Conservation (phyloP, 35 echinoderm and acorn worm genomes). For the Lytechinus variegatus region DNA sequence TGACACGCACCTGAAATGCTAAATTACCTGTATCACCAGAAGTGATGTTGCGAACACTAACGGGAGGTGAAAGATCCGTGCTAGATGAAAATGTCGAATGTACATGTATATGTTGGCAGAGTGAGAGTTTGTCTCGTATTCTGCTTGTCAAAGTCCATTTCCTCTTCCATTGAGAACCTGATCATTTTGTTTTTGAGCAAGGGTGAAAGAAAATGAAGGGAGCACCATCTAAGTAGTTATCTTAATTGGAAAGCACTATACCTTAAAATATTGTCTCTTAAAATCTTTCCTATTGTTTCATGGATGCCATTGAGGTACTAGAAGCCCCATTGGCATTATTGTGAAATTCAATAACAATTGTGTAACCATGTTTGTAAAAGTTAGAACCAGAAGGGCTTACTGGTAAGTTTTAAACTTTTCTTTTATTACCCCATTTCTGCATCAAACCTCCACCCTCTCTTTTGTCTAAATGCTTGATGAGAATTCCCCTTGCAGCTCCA, state of each 20-base stretch:
- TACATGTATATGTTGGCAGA: not conserved
- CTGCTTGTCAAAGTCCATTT: not conserved
- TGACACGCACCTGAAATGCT: constrained; percentile 32
- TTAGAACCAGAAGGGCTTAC: no score
- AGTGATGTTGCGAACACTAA: not conserved
- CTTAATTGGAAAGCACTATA: not conserved
- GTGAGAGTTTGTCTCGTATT: not conserved
- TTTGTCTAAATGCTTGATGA: no score
- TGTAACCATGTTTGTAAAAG: no score
- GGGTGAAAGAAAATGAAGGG: not conserved
- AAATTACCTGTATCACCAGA: not conserved
- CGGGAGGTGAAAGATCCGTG: not conserved
- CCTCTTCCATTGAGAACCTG: not conserved
- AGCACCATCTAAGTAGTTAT: not conserved
- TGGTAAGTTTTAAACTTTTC: no score
- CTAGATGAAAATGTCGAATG: not conserved
- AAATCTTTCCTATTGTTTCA: not conserved
- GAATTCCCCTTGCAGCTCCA: no score
- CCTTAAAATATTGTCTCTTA: not conserved
- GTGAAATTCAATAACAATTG: no score
- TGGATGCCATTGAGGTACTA: not conserved
- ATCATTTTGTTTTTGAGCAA: not conserved
- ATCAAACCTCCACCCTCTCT: no score
- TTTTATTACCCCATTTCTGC: no score
- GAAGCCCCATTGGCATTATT: no score